These are phyloP conservation scores for Darevskia mixta DNA, from an alignment of 2,797 vertebrate genomes.

Conservation along the genomic window DNA sequence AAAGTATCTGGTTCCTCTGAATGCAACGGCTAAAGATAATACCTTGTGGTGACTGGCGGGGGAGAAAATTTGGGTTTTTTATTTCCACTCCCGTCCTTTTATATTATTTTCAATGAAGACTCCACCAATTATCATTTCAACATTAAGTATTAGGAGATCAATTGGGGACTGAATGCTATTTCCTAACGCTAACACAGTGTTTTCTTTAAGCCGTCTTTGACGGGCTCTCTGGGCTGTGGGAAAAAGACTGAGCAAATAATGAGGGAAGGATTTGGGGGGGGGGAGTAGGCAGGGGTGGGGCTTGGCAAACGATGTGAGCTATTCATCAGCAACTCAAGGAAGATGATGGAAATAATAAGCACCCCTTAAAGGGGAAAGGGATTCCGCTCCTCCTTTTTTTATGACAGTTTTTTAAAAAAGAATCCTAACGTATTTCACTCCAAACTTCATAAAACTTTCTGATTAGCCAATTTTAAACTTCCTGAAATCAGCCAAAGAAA, in stretches of 20 bases:
- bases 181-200: conserved; percentile 94
- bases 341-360: conserved; percentile 83
- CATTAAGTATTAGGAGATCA: conserved; percentile 97
- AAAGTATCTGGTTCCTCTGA: conserved; percentile 86
- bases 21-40: conserved; percentile 81
- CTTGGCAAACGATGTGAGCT: conserved; percentile 84
- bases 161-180: conserved; percentile 94
- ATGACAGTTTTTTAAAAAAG: conserved; percentile 73
- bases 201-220: conserved; percentile 93
- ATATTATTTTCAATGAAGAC: conserved; percentile 79
- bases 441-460: conserved; percentile 70
- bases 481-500: conserved; percentile 65
- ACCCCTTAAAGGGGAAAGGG: conserved; percentile 71
- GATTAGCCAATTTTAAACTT: conserved; percentile 77
- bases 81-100: conserved; percentile 54
- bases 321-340: conserved; percentile 84
- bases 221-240: conserved; percentile 90
- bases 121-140: conserved; percentile 99
- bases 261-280: conserved; percentile 79
- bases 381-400: conserved; percentile 43
- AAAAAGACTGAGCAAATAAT: conserved; percentile 86
- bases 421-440: conserved; percentile 66
- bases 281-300: conserved; percentile 76
- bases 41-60: conserved; percentile 80
- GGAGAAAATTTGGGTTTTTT: conserved; percentile 72